Evolutionary conservation across 2,797 vertebrate genomes (phyloP), one percentile per base, ranked within the genome.

Genomic region (Ctenosaura bakeri): DNA sequence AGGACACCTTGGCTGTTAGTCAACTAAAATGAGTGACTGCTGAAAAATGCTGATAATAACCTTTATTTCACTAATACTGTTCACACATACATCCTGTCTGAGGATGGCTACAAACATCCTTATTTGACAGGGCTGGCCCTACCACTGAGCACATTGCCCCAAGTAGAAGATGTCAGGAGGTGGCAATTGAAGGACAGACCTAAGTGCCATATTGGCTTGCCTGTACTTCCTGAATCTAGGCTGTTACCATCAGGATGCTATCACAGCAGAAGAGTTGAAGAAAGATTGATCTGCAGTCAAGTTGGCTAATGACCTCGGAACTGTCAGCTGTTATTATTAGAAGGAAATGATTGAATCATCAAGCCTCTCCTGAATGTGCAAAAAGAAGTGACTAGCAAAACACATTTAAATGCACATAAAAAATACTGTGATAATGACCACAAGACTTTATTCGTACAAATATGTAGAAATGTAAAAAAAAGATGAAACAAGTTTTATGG

Each of bases 381-480:
- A 13, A 83, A 42, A 46, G 24, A 83, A 26, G 4, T 3, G 10
- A 42, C 42, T 42, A 69, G 14, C 14, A 24, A 10, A 6, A 54
- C 4, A 85, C 32, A 52, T 52, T 5, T 35, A n/a, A 64, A 69
- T 24, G 2, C 38, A 50, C 38, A 42, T 87, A 16, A 9, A 35
- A 76, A 69, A 87, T 7, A 42, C 1, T 59, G 16, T 64, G 26
- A n/a, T 87, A 12, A 71, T 38, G 69, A 38, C 9, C 80, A 76
- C 62, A 78, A 85, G 50, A 79, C 83, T 89, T 89, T 85, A 85
- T 85, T 86, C 81, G 32, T 32, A 66, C 64, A 42, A 81, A 22
- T 50, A 82, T 76, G 85, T 79, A 82, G 66, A 74, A 59, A 74
- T 35, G 54, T 46, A 62, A 35, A 90, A 76, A 62, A 14, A 13